Conservation (phyloP, 1,140 invertebrate genomes). For the Rhyacophila brunnea region DNA sequence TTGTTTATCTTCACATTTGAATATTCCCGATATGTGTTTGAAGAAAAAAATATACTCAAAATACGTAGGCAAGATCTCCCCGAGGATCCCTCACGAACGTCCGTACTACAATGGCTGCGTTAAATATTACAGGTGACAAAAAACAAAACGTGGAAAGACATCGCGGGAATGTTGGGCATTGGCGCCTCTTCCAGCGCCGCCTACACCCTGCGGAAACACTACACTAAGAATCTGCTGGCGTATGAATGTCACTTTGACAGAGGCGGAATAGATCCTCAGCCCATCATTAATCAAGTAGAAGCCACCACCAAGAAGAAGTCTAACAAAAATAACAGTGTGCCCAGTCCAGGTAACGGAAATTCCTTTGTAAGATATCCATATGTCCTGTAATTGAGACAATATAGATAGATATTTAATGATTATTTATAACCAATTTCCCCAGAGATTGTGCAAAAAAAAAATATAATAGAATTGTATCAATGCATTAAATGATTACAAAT, state of each 20-base stretch:
- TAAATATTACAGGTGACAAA: conserved; percentile 80
- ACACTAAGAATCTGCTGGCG: conserved; percentile 93
- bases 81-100: neutral
- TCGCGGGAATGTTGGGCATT: conserved; percentile 88
- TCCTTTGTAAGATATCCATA: neutral
- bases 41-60: conserved; percentile 25
- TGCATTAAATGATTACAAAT: no score
- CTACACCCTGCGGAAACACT: conserved; percentile 95
- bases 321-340: conserved; percentile 77
- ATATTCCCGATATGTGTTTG: no score
- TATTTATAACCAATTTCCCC: neutral
- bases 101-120: conserved; percentile 4
- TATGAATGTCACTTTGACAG: conserved; percentile 97
- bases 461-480: neutral
- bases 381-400: neutral
- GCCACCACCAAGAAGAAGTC: conserved; percentile 86
- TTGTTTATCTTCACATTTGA: no score
- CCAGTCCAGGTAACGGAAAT: conserved; percentile 69
- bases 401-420: no score
- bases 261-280: conserved; percentile 91
- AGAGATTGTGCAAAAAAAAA: neutral
- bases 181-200: conserved; percentile 95
- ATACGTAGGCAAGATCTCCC: conserved; percentile 30
- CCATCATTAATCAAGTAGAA: conserved; percentile 92
- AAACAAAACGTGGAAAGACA: conserved; percentile 98